Evolutionary conservation across 2,888 invertebrate species (phyloP).

Genomic region (Synergus laeviventris): DNA sequence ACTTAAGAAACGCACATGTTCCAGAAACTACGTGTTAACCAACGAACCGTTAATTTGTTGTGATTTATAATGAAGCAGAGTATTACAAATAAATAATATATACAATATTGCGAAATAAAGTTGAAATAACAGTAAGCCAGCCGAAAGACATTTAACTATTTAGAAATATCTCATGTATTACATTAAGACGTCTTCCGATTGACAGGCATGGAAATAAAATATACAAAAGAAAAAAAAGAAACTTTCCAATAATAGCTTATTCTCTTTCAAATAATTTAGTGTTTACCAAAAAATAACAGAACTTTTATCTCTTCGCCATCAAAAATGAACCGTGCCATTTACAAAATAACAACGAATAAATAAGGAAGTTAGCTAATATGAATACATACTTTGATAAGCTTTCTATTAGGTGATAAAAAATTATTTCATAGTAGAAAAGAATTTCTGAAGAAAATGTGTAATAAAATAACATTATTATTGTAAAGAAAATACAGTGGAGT

Average conservation of each 20-base stretch:
- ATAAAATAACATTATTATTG: conserved; percentile 7
- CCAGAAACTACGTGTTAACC: conserved; percentile 41
- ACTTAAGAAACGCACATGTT: conserved; percentile 54
- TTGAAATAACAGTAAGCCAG: not conserved
- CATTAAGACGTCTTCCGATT: conserved; percentile 2
- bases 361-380: not conserved
- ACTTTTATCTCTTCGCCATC: conserved; percentile 5
- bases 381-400: not conserved
- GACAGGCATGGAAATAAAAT: conserved; percentile 13
- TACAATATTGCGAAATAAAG: conserved; percentile 28
- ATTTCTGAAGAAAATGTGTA: not conserved
- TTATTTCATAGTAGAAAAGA: not conserved
- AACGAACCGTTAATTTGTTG: conserved; percentile 55
- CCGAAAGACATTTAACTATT: conserved; percentile 1
- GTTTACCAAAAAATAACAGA: not conserved
- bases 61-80: conserved; percentile 57
- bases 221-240: not conserved
- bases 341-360: not conserved
- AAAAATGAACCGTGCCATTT: conserved; percentile 36
- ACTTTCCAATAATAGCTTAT: not conserved
- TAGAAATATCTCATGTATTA: conserved; percentile 10
- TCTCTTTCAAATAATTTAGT: not conserved
- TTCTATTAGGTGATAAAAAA: not conserved
- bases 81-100: conserved; percentile 61
- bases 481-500: not conserved